Percentiles rank a stretch among this genome's conserved stretches.
Conservation (phyloP, 2,888 invertebrate species). For the Drosophila paranaensis region DNA sequence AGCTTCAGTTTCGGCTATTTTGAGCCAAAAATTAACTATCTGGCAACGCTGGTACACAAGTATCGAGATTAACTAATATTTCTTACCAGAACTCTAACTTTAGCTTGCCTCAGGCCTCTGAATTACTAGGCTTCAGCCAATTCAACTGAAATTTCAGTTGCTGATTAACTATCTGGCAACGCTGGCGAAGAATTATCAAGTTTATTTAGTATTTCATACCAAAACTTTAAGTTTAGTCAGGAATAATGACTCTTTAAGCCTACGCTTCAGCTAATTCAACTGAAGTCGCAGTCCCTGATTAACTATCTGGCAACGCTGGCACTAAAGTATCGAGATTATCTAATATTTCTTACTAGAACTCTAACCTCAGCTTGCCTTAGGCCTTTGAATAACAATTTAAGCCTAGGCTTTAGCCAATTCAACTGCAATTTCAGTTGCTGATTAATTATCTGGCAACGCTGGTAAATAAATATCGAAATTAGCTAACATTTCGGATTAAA, state of each 20-base stretch:
- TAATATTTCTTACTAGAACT: rapidly evolving
- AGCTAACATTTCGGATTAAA: too few relatives aligned
- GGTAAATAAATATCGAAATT: not conserved
- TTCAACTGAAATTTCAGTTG: not conserved
- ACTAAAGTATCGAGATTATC: not conserved
- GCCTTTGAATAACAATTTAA: too few relatives aligned
- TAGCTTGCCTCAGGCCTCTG: not conserved
- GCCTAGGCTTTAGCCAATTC: not conserved
- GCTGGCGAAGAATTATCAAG: not conserved
- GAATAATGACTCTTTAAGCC: too few relatives aligned
- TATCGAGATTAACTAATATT: not conserved
- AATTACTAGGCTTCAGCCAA: not conserved
- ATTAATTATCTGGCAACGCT: constrained; percentile 1
- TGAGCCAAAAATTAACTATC: not conserved
- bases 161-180: not conserved
- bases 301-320: constrained; percentile 1
- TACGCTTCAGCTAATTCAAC: too few relatives aligned
- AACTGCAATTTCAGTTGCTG: not conserved
- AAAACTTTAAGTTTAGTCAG: too few relatives aligned
- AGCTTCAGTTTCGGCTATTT: not conserved
- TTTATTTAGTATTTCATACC: too few relatives aligned
- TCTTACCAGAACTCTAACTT: rapidly evolving
- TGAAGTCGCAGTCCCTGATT: not conserved
- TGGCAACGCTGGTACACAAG: not conserved
- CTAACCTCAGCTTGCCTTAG: not conserved